phyloP scores from a whole-genome alignment of 1,140 invertebrate genomes.

The Drosophila paulistorum region DNA sequence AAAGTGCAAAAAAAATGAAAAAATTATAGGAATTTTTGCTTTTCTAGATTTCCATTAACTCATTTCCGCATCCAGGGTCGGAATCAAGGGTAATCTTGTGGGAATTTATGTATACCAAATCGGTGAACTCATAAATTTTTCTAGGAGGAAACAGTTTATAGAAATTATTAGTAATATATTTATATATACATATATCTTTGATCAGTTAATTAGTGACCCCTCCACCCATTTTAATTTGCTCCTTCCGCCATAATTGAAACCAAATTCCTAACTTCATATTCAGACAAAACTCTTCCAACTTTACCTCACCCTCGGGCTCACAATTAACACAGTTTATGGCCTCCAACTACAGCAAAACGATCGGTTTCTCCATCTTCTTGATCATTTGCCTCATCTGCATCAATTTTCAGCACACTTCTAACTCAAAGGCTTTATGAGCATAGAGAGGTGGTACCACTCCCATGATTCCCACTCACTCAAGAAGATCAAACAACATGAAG shows the following conservation, averaged over 20 bases:
- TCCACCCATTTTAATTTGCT: neutral
- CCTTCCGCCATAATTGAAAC: neutral
- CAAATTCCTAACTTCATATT: neutral
- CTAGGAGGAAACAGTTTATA: too few relatives aligned
- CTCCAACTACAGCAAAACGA: neutral
- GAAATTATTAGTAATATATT: too few relatives aligned
- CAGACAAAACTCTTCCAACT: neutral
- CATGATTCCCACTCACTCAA: neutral
- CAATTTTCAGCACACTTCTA: constrained; percentile 22
- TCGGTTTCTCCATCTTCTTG: neutral
- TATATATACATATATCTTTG: too few relatives aligned
- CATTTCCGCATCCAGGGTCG: constrained; percentile 8
- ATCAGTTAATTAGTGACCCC: too few relatives aligned
- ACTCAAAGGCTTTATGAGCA: constrained; percentile 19
- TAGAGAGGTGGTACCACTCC: neutral
- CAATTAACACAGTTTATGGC: constrained; percentile 23
- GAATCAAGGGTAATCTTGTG: neutral
- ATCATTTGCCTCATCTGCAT: constrained; percentile 20
- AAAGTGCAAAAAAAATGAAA: neutral
- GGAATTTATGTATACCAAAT: too few relatives aligned
- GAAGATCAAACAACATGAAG: constrained; percentile 14
- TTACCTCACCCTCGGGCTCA: neutral
- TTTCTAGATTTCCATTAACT: constrained; percentile 1
- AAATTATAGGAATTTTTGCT: neutral
- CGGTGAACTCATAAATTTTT: too few relatives aligned